Conservation (phyloP, 2,797 vertebrate genomes). For the Acrocephalus scirpaceus region DNA sequence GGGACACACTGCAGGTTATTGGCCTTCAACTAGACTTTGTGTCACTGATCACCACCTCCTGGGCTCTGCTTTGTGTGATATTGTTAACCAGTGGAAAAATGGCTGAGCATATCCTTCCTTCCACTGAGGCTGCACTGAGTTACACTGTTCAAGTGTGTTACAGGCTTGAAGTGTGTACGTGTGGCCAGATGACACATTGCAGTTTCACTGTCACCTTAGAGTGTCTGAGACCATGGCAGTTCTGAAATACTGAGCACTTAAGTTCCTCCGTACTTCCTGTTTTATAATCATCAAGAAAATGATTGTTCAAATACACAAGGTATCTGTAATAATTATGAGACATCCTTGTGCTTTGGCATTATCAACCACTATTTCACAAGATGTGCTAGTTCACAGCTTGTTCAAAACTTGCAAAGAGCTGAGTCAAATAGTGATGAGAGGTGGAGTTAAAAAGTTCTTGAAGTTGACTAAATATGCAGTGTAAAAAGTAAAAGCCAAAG, state of each 20-base stretch:
- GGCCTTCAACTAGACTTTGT: not conserved
- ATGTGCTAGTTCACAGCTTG: not conserved
- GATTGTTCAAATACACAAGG: not conserved
- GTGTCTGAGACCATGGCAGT: not conserved
- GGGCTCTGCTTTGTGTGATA: not conserved
- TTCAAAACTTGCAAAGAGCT: not conserved
- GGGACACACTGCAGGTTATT: not conserved
- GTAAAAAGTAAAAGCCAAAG: constrained; percentile 14
- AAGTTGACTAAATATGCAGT: constrained; percentile 22
- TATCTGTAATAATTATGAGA: not conserved
- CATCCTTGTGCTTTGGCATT: not conserved
- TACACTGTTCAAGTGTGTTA: not conserved
- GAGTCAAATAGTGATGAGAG: not conserved
- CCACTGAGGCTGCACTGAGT: not conserved
- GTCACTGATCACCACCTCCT: not conserved
- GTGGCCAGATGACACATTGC: not conserved
- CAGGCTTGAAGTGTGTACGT: not conserved
- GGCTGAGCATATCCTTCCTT: not conserved
- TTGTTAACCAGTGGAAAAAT: not conserved
- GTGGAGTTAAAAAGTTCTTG: constrained; percentile 1
- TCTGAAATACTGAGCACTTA: not conserved
- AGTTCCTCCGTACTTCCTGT: accelerated
- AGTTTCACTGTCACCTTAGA: not conserved
- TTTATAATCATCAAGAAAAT: not conserved
- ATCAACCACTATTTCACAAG: not conserved